Evolutionary conservation across 2,797 vertebrate genomes (phyloP).

Genomic region (Phalanger gymnotis): DNA sequence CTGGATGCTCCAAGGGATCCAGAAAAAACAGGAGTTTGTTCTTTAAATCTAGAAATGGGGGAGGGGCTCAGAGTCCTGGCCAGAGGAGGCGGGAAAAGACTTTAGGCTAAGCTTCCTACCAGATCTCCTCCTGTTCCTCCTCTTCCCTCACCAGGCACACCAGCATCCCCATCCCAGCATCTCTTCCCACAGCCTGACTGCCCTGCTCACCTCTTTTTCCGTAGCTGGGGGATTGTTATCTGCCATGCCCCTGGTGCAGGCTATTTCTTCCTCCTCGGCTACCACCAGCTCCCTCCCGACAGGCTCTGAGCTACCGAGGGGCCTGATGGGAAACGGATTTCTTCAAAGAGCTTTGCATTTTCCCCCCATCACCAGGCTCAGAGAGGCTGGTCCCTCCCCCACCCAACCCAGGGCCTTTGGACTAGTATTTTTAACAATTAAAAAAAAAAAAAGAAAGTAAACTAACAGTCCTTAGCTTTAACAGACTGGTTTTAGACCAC

Average conservation of each 20-base stretch:
- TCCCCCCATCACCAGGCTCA: not conserved
- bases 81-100: not conserved
- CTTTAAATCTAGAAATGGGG: not conserved
- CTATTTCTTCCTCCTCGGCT: not conserved
- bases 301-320: not conserved
- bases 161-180: not conserved
- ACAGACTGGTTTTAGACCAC: not conserved
- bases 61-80: not conserved
- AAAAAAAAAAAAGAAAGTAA: not conserved
- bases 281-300: not conserved
- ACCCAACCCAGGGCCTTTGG: not conserved
- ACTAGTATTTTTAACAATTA: not conserved
- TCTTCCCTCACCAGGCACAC: not conserved
- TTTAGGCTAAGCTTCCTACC: not conserved
- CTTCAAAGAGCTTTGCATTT: not conserved
- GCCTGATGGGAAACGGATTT: not conserved
- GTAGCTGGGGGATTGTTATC: not conserved
- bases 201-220: not conserved
- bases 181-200: not conserved
- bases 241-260: not conserved
- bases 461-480: not conserved
- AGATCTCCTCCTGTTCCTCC: not conserved
- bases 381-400: not conserved
- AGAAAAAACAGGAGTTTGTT: not conserved
- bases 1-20: not conserved